Evolutionary conservation across 2,113 vertebrate genomes (phyloP).

Genomic region (Brachyistius frenatus): DNA sequence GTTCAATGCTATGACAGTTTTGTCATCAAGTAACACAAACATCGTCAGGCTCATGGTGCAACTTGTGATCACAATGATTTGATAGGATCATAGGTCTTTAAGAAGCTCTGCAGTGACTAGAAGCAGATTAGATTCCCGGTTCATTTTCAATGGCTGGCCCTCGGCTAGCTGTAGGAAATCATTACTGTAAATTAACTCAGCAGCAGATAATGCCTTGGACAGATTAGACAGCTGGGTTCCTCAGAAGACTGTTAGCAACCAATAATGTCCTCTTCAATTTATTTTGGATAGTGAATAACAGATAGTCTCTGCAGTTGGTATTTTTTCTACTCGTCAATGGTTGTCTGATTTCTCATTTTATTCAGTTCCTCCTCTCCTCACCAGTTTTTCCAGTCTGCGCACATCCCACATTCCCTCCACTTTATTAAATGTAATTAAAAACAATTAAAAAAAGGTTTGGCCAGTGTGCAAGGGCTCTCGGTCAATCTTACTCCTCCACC

Average conservation of each 20-base stretch:
- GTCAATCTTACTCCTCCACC: not conserved
- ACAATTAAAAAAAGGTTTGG: not conserved
- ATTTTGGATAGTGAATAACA: constrained; percentile 36
- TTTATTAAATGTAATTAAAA: not conserved
- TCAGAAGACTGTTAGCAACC: constrained; percentile 67
- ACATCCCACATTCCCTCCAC: not conserved
- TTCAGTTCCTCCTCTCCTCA: not conserved
- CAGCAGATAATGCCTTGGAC: constrained; percentile 36
- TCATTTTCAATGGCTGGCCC: constrained; percentile 19
- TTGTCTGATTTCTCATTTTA: not conserved
- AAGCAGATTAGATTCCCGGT: constrained; percentile 46
- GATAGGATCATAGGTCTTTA: constrained; percentile 37
- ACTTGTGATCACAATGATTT: constrained; percentile 23
- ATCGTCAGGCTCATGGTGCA: not conserved
- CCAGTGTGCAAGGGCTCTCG: not conserved
- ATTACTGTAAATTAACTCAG: constrained; percentile 64
- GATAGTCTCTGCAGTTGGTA: constrained; percentile 17
- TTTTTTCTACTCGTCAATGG: constrained; percentile 14
- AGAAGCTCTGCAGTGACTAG: not conserved
- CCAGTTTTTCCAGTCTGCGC: not conserved
- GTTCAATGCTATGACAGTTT: too few species aligned
- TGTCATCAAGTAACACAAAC: too few species aligned
- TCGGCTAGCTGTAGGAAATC: constrained; percentile 51
- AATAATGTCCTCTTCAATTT: constrained; percentile 66
- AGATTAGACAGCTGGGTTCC: constrained; percentile 56